These are phyloP conservation scores for Malthinus flaveolus DNA, from an alignment of 2,888 invertebrate genomes.

Conservation along the genomic window DNA sequence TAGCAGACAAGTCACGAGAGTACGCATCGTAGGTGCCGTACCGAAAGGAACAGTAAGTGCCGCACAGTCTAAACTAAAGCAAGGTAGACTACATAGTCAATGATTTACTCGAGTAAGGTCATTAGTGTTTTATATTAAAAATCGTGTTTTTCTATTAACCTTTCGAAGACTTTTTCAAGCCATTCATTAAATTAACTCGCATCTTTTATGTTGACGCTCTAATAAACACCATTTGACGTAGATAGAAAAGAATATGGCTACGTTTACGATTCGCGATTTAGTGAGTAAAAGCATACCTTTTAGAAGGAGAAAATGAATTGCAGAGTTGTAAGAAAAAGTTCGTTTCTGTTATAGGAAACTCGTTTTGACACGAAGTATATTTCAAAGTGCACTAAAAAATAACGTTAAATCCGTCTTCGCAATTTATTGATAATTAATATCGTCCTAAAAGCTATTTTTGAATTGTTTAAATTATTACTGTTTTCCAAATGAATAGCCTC, in stretches of 20 bases:
- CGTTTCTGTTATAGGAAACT: constrained; percentile 4
- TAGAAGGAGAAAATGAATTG: neutral
- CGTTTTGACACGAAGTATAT: constrained; percentile 2
- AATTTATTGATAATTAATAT: constrained; percentile 15
- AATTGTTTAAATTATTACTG: constrained; percentile 20
- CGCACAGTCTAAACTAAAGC: constrained; percentile 47
- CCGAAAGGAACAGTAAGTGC: constrained; percentile 62
- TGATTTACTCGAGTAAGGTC: constrained; percentile 35
- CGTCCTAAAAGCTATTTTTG: constrained; percentile 25
- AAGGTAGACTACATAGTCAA: constrained; percentile 53
- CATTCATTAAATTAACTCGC: neutral
- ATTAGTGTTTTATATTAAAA: constrained; percentile 21
- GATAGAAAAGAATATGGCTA: neutral
- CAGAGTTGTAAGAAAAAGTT: constrained; percentile 1
- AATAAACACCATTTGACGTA: constrained; percentile 10
- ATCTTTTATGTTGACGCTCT: neutral
- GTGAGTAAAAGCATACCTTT: too few species aligned
- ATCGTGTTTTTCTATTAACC: constrained; percentile 22
- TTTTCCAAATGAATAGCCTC: constrained; percentile 25
- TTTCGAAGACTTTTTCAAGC: constrained; percentile 9
- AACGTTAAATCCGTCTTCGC: constrained; percentile 21
- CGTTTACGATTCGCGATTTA: neutral
- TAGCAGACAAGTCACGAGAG: constrained; percentile 63
- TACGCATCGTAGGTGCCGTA: constrained; percentile 81
- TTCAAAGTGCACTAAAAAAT: constrained; percentile 26